phyloP scores from a whole-genome alignment of 2,113 vertebrate genomes.

The Epinephelus moara region DNA sequence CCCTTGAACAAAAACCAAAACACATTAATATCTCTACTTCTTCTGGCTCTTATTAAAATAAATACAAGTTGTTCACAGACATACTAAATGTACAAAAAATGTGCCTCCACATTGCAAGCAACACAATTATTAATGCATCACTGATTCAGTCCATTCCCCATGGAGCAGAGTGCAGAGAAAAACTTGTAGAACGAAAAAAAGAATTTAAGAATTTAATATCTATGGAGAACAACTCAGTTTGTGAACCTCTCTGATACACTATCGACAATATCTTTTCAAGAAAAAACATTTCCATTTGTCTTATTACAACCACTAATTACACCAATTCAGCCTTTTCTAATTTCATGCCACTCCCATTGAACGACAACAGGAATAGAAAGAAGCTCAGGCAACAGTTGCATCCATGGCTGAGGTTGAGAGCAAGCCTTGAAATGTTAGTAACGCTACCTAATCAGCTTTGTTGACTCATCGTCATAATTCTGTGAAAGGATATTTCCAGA shows the following conservation, averaged over 20 bases:
- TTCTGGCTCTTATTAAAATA: not conserved
- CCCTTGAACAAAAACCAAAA: not conserved
- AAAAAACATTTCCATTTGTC: not conserved
- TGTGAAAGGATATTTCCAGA: conserved; percentile 7
- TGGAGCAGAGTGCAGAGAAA: no score
- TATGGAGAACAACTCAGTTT: not conserved
- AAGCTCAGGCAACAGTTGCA: not conserved
- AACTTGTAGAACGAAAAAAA: not conserved
- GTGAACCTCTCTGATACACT: not conserved
- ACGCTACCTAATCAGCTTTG: conserved; percentile 23
- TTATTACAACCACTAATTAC: not conserved
- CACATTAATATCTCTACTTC: not conserved
- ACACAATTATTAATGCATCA: not conserved
- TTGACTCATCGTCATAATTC: conserved; percentile 33
- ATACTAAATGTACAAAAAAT: not conserved
- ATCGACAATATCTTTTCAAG: not conserved
- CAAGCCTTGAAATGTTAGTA: conserved; percentile 11
- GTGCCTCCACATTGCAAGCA: not conserved
- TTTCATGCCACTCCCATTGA: not conserved
- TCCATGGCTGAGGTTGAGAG: not conserved
- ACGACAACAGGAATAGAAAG: not conserved
- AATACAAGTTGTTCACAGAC: not conserved
- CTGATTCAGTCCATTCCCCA: not conserved
- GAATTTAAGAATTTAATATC: not conserved
- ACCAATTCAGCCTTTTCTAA: not conserved